Base-by-base conservation (phyloP, 2,888 invertebrate species). In the Napeogenes inachia region DNA sequence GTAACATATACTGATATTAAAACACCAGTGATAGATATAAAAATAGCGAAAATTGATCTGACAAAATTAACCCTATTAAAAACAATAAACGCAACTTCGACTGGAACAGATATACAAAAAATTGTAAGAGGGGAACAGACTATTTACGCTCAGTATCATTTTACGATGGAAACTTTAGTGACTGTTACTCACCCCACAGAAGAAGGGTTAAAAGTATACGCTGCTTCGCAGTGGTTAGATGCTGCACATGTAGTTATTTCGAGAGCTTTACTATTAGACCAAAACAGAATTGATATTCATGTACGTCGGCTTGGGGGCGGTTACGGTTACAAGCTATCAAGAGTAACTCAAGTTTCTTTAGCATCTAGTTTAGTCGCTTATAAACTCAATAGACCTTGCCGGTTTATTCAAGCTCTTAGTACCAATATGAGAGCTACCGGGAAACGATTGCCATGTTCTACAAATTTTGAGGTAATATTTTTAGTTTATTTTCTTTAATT, bases 241-340 rank as follows among this genome's bases (percentile, higher is more conserved):
- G 59, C 62, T 0, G 76, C 79, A 5, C 94, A 94, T 71, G 70
- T 79, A 42, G 81, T 89, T 3, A 82, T 92, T 32, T 84, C 93
- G 0, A 73, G 79, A 6, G 87, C 87, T 8, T 80, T 94, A 3
- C 87, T 84, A 3, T 77, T 94, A 13, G 88, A 91, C 2, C 80
- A 85, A 58, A 92, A 72, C 21, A 73, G 70, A 57, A 65, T 73
- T 13, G 68, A 74, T 46, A 69, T 75, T 0, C 59, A 62, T 46
- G 93, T 95, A 0, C 91, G 93, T 56, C 92, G 96, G 55, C 70
- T 95, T 1, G 96, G 96, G 0, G 97, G 97, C 4, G 94, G 89
- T 0, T 97, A 93, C 72, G 97, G 97, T 0, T 89, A 90, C 0
- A 97, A 97, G 80, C 91, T 95, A 66, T 89, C 92, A 0, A 87